phyloP scores from a whole-genome alignment of 2,888 invertebrate genomes.

The Perizoma affinitatum region DNA sequence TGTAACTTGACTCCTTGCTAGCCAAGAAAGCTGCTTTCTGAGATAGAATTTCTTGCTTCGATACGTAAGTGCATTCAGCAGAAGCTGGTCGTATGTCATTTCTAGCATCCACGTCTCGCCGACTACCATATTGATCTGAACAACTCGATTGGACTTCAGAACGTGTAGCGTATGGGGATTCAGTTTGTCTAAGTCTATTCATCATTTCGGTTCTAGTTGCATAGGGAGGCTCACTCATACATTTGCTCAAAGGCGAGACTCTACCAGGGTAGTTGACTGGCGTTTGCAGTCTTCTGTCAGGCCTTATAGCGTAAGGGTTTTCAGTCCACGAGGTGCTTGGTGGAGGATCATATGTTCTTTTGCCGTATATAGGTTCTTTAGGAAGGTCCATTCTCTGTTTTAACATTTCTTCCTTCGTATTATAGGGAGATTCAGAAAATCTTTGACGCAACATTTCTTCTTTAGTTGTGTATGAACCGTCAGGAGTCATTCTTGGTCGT shows the following conservation, averaged over 20 bases:
- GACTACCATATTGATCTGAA: conserved; percentile 68
- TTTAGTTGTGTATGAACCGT: conserved; percentile 77
- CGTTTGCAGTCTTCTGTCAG: conserved; percentile 74
- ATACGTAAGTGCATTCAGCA: conserved; percentile 78
- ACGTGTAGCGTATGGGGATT: conserved; percentile 70
- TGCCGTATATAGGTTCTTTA: conserved; percentile 73
- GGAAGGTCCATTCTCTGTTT: conserved; percentile 71
- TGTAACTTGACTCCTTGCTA: conserved; percentile 72
- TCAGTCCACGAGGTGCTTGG: conserved; percentile 73
- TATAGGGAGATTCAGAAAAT: conserved; percentile 80
- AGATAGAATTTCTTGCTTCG: conserved; percentile 78
- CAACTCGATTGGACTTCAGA: conserved; percentile 75
- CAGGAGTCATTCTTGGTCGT: conserved; percentile 66
- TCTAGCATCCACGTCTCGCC: conserved; percentile 62
- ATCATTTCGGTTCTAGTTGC: conserved; percentile 76
- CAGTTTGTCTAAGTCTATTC: conserved; percentile 65
- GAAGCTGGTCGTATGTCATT: conserved; percentile 70
- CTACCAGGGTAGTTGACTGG: conserved; percentile 70
- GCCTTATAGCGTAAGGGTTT: conserved; percentile 67
- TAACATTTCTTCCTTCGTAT: conserved; percentile 77
- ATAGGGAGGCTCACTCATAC: conserved; percentile 80
- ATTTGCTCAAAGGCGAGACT: conserved; percentile 73
- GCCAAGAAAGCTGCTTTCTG: conserved; percentile 79
- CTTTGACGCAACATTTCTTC: conserved; percentile 81
- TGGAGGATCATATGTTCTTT: conserved; percentile 77